These are phyloP conservation scores for Parambassis ranga DNA, from an alignment of 2,797 vertebrate genomes.

Conservation along the genomic window DNA sequence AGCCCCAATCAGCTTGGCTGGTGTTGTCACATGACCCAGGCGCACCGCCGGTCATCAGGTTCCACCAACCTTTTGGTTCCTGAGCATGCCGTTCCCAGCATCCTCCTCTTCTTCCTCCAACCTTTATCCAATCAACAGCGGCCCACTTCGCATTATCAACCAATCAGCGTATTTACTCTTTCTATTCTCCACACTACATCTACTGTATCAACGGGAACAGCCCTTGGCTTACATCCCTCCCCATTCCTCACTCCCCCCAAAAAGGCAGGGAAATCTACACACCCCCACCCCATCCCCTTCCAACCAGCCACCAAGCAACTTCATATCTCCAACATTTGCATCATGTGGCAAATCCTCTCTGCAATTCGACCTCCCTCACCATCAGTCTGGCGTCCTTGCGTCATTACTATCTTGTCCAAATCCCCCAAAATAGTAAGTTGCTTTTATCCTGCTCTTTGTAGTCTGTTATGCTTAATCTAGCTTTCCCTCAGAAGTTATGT, in stretches of 20 bases:
- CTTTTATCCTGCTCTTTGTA: conserved; percentile 97
- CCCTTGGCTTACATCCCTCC: conserved; percentile 90
- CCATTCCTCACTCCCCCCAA: conserved; percentile 86
- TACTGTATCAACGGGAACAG: conserved; percentile 92
- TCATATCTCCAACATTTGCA: conserved; percentile 91
- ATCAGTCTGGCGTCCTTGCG: conserved; percentile 97
- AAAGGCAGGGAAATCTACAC: conserved; percentile 93
- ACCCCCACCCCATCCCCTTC: too few relatives aligned
- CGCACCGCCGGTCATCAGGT: conserved; percentile 96
- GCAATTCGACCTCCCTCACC: conserved; percentile 99
- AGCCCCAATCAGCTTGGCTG: conserved; percentile 98
- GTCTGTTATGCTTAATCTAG: conserved; percentile 90
- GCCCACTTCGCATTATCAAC: conserved; percentile 94
- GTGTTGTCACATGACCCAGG: conserved; percentile 99
- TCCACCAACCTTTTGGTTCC: conserved; percentile 98
- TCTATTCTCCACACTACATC: conserved; percentile 96
- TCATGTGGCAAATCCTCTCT: conserved; percentile 98
- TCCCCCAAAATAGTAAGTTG: conserved; percentile 97
- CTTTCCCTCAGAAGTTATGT: conserved; percentile 62
- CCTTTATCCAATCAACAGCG: conserved; percentile 96
- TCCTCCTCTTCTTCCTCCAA: conserved; percentile 85
- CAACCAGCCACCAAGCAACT: conserved; percentile 98
- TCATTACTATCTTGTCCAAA: conserved; percentile 99
- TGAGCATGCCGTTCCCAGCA: conserved; percentile 99
- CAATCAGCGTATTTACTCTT: conserved; percentile 93